A percentile compares a stretch with the other conserved stretches of the same genome.
phyloP scores from a whole-genome alignment of 2,797 vertebrate genomes.

The Xenopus petersii region DNA sequence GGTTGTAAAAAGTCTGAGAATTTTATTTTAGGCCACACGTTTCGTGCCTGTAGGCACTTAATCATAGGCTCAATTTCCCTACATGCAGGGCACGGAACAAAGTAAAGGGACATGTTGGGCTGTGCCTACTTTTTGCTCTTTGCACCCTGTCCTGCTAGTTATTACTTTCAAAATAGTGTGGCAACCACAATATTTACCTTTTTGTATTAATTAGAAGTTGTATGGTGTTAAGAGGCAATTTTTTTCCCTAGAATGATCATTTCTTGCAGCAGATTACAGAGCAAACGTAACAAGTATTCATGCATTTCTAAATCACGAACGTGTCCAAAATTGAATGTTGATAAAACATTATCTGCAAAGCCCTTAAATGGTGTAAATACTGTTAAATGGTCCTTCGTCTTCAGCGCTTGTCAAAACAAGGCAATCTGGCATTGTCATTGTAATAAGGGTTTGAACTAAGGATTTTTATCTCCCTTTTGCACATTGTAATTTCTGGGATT shows the following conservation, averaged over 20 bases:
- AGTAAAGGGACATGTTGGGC: no score
- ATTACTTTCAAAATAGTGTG: no score
- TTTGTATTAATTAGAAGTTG: no score
- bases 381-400: conserved; percentile 35
- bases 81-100: no score
- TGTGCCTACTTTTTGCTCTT: no score
- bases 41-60: no score
- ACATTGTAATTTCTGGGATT: conserved; percentile 46
- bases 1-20: no score
- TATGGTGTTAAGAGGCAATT: no score
- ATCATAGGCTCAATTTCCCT: no score
- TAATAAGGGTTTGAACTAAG: conserved; percentile 32
- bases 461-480: conserved; percentile 41
- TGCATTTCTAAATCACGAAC: neutral
- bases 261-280: neutral
- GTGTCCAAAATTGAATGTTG: conserved; percentile 9
- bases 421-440: conserved; percentile 46
- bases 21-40: no score
- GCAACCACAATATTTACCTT: no score
- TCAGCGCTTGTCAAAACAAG: conserved; percentile 7
- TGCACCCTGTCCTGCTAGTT: neutral
- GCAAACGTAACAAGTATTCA: neutral
- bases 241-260: no score
- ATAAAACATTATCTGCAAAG: conserved; percentile 41
- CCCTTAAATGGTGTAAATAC: conserved; percentile 32